phyloP scores from a whole-genome alignment of 2,797 vertebrate genomes.

The Leptatherina wallacei region DNA sequence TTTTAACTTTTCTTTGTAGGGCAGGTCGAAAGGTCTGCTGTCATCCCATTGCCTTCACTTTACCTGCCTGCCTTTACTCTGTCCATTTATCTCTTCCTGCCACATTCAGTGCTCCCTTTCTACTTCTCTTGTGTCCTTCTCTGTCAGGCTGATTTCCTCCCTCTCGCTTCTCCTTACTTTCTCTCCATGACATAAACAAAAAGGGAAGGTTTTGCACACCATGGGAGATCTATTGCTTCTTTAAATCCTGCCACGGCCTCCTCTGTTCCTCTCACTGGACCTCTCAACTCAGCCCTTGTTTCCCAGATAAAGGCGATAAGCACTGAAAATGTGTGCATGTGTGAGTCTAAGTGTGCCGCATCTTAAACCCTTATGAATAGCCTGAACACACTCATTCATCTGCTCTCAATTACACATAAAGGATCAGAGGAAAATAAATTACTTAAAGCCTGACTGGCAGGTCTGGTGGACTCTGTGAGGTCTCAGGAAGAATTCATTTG shows the following conservation, averaged over 20 bases:
- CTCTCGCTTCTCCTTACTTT: slow-evolving; percentile 35
- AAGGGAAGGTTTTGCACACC: slow-evolving; percentile 54
- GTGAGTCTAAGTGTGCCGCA: slow-evolving; percentile 17
- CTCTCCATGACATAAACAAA: slow-evolving; percentile 59
- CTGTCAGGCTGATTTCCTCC: slow-evolving; percentile 60
- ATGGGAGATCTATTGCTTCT: slow-evolving; percentile 68
- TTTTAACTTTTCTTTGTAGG: slow-evolving; percentile 52
- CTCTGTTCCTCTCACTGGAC: slow-evolving; percentile 62
- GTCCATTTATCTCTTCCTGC: slow-evolving; percentile 65
- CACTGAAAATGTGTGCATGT: not conserved
- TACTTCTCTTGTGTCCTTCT: slow-evolving; percentile 63
- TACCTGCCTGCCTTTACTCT: slow-evolving; percentile 51
- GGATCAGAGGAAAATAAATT: slow-evolving; percentile 26
- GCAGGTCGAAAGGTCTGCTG: slow-evolving; percentile 56
- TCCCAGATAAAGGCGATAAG: slow-evolving; percentile 63
- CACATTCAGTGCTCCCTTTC: slow-evolving; percentile 34
- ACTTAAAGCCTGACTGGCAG: slow-evolving; percentile 55
- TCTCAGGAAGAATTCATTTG: slow-evolving; percentile 46
- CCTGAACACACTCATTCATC: slow-evolving; percentile 32
- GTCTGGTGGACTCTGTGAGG: slow-evolving; percentile 40
- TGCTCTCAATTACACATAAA: slow-evolving; percentile 44
- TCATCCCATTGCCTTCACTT: slow-evolving; percentile 57
- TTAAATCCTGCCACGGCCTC: slow-evolving; percentile 60
- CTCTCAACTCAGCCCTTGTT: slow-evolving; percentile 45
- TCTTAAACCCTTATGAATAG: slow-evolving; percentile 48